These are phyloP conservation scores for Meandrina meandrites DNA, from an alignment of 92 coral and sea anemone species.

Conservation along the genomic window DNA sequence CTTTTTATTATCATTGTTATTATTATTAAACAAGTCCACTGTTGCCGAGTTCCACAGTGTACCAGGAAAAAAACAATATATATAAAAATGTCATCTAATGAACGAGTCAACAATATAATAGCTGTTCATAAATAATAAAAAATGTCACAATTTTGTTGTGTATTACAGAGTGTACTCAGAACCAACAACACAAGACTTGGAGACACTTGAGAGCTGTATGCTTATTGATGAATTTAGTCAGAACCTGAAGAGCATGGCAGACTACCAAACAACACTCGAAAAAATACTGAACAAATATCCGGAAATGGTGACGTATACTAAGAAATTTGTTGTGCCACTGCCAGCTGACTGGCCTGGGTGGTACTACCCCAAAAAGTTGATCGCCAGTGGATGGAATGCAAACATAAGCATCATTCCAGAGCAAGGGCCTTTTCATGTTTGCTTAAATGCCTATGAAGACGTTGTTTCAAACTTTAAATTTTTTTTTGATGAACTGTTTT, in stretches of 20 bases:
- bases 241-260: constrained; percentile 39
- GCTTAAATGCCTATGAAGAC: constrained; percentile 51
- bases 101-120: no score
- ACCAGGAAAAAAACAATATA: no score
- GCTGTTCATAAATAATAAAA: no score
- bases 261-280: constrained; percentile 39
- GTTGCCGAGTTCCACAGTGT: no score
- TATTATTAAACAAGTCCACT: no score
- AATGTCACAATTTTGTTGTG: neutral
- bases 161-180: constrained; percentile 10
- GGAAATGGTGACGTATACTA: neutral
- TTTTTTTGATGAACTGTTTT: constrained; percentile 30
- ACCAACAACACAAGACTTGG: constrained; percentile 12
- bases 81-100: no score
- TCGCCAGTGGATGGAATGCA: constrained; percentile 20
- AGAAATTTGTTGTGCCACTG: constrained; percentile 34
- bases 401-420: constrained; percentile 30
- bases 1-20: no score
- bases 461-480: constrained; percentile 3
- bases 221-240: constrained; percentile 54
- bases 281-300: constrained; percentile 27
- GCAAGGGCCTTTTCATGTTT: constrained; percentile 54
- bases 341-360: constrained; percentile 67
- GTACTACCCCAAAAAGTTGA: constrained; percentile 53
- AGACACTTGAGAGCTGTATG: constrained; percentile 29